A percentile compares a stretch with the other conserved stretches of the same genome.
phyloP scores from a whole-genome alignment of 1,140 invertebrate species.

The Eriosoma lanigerum region DNA sequence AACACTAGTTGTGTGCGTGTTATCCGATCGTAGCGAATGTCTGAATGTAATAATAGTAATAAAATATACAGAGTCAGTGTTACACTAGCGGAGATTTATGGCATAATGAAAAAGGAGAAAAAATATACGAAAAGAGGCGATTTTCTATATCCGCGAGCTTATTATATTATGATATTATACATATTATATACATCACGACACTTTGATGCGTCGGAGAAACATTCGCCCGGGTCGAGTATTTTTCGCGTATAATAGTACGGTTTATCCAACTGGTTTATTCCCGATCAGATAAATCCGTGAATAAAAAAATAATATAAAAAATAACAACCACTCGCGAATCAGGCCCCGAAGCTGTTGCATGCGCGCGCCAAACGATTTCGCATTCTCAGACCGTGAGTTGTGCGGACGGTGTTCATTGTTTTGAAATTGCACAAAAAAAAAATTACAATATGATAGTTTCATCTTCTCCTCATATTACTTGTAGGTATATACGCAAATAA shows the following conservation, averaged over 20 bases:
- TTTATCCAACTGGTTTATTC: background rate
- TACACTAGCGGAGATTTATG: conserved; percentile 7
- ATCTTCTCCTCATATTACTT: too few species aligned
- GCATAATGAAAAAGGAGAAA: background rate
- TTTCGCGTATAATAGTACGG: too few species aligned
- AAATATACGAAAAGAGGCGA: background rate
- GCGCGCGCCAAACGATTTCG: conserved; percentile 20
- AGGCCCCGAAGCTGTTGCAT: background rate
- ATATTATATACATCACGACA: too few species aligned
- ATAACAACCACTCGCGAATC: background rate
- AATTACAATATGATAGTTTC: too few species aligned
- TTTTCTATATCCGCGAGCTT: background rate
- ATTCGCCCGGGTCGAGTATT: background rate
- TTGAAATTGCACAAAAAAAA: conserved; percentile 10
- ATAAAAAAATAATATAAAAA: background rate
- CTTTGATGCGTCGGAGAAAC: too few species aligned
- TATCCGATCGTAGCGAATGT: too few species aligned
- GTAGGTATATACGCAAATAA: too few species aligned
- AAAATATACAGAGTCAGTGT: background rate
- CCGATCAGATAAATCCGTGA: background rate
- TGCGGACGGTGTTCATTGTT: background rate
- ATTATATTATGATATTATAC: background rate
- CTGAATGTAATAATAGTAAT: background rate
- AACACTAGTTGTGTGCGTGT: too few species aligned
- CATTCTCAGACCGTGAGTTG: conserved; percentile 13